phyloP scores from a whole-genome alignment of 2,888 invertebrate species.

The Eilema griseolum region DNA sequence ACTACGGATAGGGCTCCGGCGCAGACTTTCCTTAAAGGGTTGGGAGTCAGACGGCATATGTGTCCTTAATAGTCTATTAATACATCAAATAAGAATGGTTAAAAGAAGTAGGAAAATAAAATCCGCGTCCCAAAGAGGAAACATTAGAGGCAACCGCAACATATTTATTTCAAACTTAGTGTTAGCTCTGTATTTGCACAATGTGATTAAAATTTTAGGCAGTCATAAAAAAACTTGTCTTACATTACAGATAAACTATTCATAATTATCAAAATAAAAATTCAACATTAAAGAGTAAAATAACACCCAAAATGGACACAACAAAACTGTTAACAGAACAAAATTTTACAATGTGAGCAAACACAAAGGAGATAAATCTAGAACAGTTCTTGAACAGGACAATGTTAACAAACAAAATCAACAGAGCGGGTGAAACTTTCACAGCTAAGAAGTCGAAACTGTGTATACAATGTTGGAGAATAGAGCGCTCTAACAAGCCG shows the following conservation, averaged over 20 bases:
- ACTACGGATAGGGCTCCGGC: not conserved
- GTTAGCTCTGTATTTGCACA: not conserved
- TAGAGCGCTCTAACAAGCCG: slow-evolving; percentile 80
- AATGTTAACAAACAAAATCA: slow-evolving; percentile 80
- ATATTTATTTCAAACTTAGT: not conserved
- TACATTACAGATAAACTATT: not conserved
- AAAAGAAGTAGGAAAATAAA: not conserved
- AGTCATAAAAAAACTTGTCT: not conserved
- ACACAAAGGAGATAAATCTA: slow-evolving; percentile 53
- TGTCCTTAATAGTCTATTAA: too few relatives aligned
- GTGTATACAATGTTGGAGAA: slow-evolving; percentile 76
- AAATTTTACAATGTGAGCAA: slow-evolving; percentile 55
- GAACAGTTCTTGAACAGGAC: slow-evolving; percentile 64
- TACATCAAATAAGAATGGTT: too few relatives aligned
- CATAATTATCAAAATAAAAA: not conserved
- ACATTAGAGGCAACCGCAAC: not conserved
- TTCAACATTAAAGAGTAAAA: slow-evolving; percentile 24
- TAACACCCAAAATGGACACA: slow-evolving; percentile 31
- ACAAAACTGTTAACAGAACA: slow-evolving; percentile 48
- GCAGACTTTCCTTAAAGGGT: not conserved
- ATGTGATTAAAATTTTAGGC: not conserved
- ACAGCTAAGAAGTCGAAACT: slow-evolving; percentile 80
- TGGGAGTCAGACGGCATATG: not conserved
- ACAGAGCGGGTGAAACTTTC: slow-evolving; percentile 78
- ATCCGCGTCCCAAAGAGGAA: not conserved